These are phyloP conservation scores for Maconellicoccus hirsutus DNA, from an alignment of 1,140 invertebrate genomes.

Conservation along the genomic window DNA sequence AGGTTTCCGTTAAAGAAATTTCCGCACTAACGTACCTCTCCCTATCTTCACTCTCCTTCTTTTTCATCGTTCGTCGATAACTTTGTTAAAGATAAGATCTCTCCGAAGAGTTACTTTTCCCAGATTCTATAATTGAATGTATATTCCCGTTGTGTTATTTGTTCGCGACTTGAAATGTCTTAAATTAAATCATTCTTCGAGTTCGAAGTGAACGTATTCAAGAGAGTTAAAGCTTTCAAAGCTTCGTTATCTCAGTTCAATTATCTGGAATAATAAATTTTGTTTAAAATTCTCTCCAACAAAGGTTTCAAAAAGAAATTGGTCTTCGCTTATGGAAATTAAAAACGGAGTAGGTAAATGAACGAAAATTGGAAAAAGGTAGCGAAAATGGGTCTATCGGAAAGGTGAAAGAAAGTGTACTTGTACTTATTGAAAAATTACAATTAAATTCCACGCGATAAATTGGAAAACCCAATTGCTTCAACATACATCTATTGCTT, in stretches of 20 bases:
- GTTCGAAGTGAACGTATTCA: not conserved
- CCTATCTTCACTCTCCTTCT: not conserved
- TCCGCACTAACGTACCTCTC: not conserved
- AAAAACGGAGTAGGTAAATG: no score
- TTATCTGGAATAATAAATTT: conserved; percentile 23
- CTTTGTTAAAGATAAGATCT: conserved; percentile 16
- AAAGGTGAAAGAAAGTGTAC: no score
- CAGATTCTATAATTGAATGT: conserved; percentile 20
- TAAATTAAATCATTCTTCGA: conserved; percentile 17
- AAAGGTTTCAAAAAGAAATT: not conserved
- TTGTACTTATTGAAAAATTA: no score
- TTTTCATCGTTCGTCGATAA: conserved; percentile 11
- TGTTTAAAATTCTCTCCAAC: conserved; percentile 6
- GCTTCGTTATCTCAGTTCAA: conserved; percentile 22
- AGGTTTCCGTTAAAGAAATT: conserved; percentile 11
- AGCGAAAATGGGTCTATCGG: no score
- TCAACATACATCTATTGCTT: no score
- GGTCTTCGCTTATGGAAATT: no score
- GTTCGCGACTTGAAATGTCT: conserved; percentile 14
- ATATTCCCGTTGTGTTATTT: conserved; percentile 20
- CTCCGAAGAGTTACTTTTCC: conserved; percentile 16
- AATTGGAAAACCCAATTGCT: no score
- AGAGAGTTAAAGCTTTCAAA: not conserved
- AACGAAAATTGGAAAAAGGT: no score
- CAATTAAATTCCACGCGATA: no score